Evolutionary conservation across 2,113 vertebrate species (phyloP).

Genomic region (Lichenostomus cassidix): DNA sequence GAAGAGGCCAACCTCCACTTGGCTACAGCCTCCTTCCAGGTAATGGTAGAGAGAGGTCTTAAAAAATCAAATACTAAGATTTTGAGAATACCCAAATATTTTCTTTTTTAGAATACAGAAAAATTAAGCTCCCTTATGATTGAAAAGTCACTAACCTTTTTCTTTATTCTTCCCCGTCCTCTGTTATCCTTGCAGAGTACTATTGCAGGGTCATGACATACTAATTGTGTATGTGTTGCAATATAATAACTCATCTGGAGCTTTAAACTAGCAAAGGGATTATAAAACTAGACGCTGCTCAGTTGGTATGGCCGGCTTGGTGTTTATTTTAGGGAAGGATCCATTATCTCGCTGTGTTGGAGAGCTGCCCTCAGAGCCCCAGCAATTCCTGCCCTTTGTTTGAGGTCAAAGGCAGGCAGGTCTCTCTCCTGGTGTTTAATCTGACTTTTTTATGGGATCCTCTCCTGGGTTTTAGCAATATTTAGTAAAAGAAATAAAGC

Average conservation of each 20-base stretch:
- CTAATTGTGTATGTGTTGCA: neutral
- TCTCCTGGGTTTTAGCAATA: neutral
- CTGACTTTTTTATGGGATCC: neutral
- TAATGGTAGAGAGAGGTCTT: neutral
- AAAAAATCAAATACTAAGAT: neutral
- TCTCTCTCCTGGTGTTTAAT: neutral
- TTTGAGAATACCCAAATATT: neutral
- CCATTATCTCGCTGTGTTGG: neutral
- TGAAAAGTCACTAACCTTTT: neutral
- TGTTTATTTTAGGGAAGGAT: constrained; percentile 15
- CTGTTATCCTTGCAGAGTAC: neutral
- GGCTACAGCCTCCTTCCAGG: neutral
- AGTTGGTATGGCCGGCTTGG: neutral
- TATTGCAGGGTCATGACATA: neutral
- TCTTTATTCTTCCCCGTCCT: neutral
- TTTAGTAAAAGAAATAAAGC: neutral
- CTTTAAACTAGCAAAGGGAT: neutral
- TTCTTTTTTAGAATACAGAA: neutral
- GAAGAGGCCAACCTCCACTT: accelerated
- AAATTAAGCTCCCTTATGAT: neutral
- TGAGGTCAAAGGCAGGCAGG: neutral
- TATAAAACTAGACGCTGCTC: neutral
- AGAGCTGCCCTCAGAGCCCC: neutral
- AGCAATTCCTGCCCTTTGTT: neutral
- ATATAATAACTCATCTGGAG: neutral